Percentiles rank a stretch among this genome's conserved stretches.
phyloP scores from a whole-genome alignment of 2,113 vertebrate species.

The Dascyllus trimaculatus region DNA sequence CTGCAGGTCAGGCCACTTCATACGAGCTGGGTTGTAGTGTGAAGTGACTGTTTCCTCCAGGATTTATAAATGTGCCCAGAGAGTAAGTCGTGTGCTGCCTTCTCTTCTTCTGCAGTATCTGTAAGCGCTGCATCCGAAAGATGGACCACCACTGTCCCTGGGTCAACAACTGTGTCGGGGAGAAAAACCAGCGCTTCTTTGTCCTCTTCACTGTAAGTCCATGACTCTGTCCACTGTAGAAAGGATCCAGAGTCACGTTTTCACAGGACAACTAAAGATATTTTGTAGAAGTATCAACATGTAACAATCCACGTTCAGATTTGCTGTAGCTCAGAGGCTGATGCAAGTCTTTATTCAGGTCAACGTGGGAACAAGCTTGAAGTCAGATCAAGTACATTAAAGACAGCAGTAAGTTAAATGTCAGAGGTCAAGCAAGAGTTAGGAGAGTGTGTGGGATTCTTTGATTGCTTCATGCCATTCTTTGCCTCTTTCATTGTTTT shows the following conservation, averaged over 20 bases:
- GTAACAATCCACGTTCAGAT: too few species aligned
- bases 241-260: not conserved
- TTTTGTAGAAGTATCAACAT: not conserved
- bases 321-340: too few species aligned
- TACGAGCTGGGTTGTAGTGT: not conserved
- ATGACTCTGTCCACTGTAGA: not conserved
- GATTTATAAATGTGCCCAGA: not conserved
- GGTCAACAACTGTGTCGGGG: constrained; percentile 57
- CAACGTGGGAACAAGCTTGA: too few species aligned
- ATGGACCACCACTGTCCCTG: constrained; percentile 60
- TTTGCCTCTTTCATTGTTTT: not conserved
- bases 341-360: too few species aligned
- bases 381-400: too few species aligned
- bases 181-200: constrained; percentile 58
- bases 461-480: not conserved
- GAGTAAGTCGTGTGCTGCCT: not conserved
- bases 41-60: not conserved
- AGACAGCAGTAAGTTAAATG: too few species aligned
- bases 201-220: constrained; percentile 48
- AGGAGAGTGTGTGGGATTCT: not conserved
- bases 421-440: not conserved
- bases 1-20: constrained; percentile 87
- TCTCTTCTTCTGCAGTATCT: constrained; percentile 36
- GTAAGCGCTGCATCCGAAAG: constrained; percentile 51
- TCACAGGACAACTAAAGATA: not conserved